Conservation (phyloP, 2,888 invertebrate genomes). For the Leuctra nigra region DNA sequence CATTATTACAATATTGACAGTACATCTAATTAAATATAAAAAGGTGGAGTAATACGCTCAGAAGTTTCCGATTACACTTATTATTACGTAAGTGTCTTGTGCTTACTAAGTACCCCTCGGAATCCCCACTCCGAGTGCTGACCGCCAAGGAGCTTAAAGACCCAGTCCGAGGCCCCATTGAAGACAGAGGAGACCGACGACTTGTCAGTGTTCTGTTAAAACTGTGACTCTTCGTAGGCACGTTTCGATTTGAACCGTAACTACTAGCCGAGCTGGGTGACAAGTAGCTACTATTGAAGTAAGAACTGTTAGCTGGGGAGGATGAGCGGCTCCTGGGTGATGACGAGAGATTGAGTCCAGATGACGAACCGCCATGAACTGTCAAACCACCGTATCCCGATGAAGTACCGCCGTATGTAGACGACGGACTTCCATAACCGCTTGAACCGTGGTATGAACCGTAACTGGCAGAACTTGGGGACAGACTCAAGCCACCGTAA, state of each 20-base stretch:
- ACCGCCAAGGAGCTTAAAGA: conserved; percentile 24
- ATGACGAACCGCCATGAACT: conserved; percentile 49
- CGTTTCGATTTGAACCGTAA: conserved; percentile 6
- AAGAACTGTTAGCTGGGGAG: conserved; percentile 17
- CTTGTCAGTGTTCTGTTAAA: conserved; percentile 21
- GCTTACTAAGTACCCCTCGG: conserved; percentile 82
- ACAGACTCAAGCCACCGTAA: conserved; percentile 14
- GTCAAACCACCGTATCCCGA: conserved; percentile 64
- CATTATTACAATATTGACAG: no score
- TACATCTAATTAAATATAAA: no score
- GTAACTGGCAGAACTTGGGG: conserved; percentile 10
- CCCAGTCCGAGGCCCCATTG: conserved; percentile 37
- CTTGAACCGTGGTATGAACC: conserved; percentile 15
- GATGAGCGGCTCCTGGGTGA: conserved; percentile 20
- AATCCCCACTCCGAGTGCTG: conserved; percentile 39
- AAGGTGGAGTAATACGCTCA: no score
- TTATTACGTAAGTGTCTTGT: no score
- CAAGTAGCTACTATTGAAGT: conserved; percentile 22
- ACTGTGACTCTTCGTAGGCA: conserved; percentile 22
- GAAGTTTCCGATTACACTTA: no score
- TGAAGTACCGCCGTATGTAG: conserved; percentile 53
- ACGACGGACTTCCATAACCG: conserved; percentile 20
- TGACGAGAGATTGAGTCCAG: conserved; percentile 18
- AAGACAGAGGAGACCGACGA: conserved; percentile 23
- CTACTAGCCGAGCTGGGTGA: conserved; percentile 14